Base-by-base conservation (phyloP, 2,797 vertebrate genomes). In the Ambastaia sidthimunki region DNA sequence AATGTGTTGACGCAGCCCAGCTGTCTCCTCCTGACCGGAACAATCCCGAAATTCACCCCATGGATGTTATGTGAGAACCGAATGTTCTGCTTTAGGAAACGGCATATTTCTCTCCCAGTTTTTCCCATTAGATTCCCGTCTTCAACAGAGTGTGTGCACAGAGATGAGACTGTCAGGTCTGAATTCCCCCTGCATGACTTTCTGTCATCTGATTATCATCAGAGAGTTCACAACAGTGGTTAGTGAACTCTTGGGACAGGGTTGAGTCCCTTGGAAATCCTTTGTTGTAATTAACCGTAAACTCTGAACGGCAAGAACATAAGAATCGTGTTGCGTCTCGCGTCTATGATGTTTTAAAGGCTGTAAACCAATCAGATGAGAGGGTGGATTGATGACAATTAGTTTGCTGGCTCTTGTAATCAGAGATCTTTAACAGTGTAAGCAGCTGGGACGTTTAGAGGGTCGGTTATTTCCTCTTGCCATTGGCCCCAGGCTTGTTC, bases 381-480 rank as follows among this genome's bases (percentile, higher is more conserved):
- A 1, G 16, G 13, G 37, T 11, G 28, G 6, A 37, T 25, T 34
- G 50, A 37, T 65, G 54, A 2, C 18, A 34, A 59, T 12, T 72
- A 52, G 15, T 52, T 18, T 1, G 23, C 19, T 16, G 28, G 34
- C 13, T 67, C 31, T 54, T 0, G 62, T 54, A 12, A 37, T 66
- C 7, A 48, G 54, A 70, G 54, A 57, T 13, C 11, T 59, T 60
- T 59, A 6, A 34, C 48, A 54, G 34, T 69, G 65, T 44, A 57
- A 57, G 62, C 60, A 54, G 60, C 73, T 75, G 73, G 25, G 18
- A 6, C n/a, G 62, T 18, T 75, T 60, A 75, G 16, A 65, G 74
- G 62, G 62, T 66, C 74, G 34, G 28, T n/a, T n/a, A 1, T 9
- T 76, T 48, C 15, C 13, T 48, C n/a, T 41, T 54, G 52, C 21